These are phyloP conservation scores for Ceyx erithaca DNA, from an alignment of 2,797 vertebrate genomes.

Conservation along the genomic window DNA sequence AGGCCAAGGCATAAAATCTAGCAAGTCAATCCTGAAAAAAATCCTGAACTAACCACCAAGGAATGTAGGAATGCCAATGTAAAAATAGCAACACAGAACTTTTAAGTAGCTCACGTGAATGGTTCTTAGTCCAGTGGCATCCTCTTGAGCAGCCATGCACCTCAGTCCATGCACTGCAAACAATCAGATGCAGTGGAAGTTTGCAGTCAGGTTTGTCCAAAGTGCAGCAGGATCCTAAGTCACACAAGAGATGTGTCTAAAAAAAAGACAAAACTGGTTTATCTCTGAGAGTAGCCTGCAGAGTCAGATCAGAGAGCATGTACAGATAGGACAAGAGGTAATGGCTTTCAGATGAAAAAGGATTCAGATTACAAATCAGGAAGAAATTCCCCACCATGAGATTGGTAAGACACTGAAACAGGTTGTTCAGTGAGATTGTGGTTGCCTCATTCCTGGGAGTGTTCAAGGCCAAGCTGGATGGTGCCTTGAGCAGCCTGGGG, in stretches of 20 bases:
- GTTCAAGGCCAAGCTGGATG: not conserved
- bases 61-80: not conserved
- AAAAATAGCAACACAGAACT: slow-evolving; percentile 13
- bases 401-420: not conserved
- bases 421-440: not conserved
- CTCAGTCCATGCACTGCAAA: not conserved
- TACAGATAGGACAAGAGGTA: not conserved
- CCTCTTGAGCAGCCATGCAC: not conserved
- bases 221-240: not conserved
- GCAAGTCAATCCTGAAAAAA: not conserved
- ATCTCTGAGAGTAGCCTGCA: not conserved
- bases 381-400: not conserved
- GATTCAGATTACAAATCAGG: not conserved
- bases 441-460: not conserved
- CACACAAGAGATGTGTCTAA: not conserved
- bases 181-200: not conserved
- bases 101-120: slow-evolving; percentile 13
- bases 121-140: not conserved
- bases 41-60: not conserved
- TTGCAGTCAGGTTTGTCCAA: not conserved
- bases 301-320: slow-evolving; percentile 26
- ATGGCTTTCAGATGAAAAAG: not conserved
- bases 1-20: not conserved
- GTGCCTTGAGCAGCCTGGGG: not conserved
- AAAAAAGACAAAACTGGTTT: slow-evolving; percentile 8